Evolutionary conservation across 2,113 vertebrate genomes (phyloP).

Genomic region (Rhabdomys dilectus): DNA sequence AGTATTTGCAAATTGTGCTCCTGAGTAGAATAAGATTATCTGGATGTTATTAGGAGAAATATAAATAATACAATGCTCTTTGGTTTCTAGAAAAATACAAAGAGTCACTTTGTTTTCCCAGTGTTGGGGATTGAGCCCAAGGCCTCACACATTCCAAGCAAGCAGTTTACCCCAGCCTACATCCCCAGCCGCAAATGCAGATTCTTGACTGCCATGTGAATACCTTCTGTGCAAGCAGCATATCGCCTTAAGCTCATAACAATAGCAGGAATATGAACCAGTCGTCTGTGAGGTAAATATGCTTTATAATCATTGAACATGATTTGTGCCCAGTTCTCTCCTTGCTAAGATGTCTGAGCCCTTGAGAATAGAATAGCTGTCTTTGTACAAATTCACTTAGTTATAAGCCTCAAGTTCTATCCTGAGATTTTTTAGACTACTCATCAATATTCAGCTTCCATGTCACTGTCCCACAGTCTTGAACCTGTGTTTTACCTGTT

Average conservation of each 20-base stretch:
- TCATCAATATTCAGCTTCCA: not conserved
- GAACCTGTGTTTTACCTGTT: not conserved
- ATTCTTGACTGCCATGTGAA: not conserved
- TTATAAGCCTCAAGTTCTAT: not conserved
- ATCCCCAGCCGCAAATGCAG: not conserved
- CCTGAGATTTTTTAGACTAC: not conserved
- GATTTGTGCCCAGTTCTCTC: not conserved
- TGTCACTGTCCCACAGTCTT: not conserved
- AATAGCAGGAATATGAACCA: not conserved
- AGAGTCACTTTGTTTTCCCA: not conserved
- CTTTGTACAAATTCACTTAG: not conserved
- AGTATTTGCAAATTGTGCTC: not conserved
- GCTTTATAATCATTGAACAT: not conserved
- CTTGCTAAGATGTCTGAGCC: no score
- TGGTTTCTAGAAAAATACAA: slow-evolving; percentile 26
- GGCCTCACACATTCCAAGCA: not conserved
- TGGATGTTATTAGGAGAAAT: not conserved
- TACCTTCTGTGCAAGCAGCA: not conserved
- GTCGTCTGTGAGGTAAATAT: not conserved
- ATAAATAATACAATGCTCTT: not conserved
- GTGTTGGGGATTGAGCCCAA: not conserved
- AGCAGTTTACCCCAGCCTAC: not conserved
- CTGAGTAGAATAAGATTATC: not conserved
- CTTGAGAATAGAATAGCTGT: not conserved
- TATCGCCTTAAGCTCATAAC: not conserved